Evolutionary conservation across 2,797 vertebrate species (phyloP), one percentile per base, ranked within the genome.

Genomic region (Scyliorhinus canicula): DNA sequence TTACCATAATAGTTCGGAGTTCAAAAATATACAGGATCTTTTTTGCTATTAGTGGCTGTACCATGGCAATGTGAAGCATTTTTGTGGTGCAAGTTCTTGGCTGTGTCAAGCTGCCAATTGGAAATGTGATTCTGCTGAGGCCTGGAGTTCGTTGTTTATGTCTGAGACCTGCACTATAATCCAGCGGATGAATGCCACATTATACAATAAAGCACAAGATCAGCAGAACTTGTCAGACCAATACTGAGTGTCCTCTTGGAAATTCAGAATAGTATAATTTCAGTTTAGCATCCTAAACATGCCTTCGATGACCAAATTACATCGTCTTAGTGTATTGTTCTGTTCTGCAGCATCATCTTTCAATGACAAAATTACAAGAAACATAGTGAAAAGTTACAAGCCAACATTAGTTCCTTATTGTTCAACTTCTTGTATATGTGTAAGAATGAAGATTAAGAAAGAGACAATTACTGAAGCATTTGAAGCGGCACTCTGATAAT

Each of bases 61-160:
- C 57, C 4, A 90, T n/a, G 52, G 57, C n/a, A 91, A 65, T 91
- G 19, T 57, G 21, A 90, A 90, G 52, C 55, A 90, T 90, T 91
- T 90, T 63, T 91, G 57, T 65, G 88, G 57, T 24, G 65, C 6
- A 90, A 35, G 16, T 35, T 40, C 55, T 19, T 0, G 2, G 55
- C 88, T 63, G 88, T 63, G 44, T 40, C 57, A 63, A 26, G n/a
- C 88, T 91, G 88, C 57, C 57, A 91, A 65, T 26, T 91, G n/a
- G 88, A 91, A 91, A 91, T 65, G 57, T 44, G 57, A 91, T 91
- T 65, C 88, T 65, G n/a, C 60, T 91, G 57, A 3, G n/a, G 88
- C n/a, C 0, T 91, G n/a, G 26, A 91, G 88, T 65, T 65, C 21
- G 44, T 82, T 82, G 79, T 82, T 82, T 82, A 82, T 91, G 86